Base-by-base conservation (phyloP, 53 echinoderm and acorn worm species). In the Holothuria scabra region DNA sequence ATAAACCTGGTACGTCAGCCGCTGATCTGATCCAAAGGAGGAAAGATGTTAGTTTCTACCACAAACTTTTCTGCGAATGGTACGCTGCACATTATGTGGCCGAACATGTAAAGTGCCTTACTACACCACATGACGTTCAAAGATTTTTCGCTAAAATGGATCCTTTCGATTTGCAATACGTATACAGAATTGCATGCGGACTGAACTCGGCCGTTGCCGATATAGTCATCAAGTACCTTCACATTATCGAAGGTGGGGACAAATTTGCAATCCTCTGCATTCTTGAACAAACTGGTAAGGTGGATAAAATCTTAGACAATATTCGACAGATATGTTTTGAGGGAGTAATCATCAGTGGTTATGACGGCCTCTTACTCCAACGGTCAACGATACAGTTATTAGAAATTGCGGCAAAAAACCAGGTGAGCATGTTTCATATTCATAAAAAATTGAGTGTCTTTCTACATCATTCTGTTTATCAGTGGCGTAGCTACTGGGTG, bases 61-160 rank as follows among this genome's bases (percentile, higher is more conserved):
- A 72, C 37, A 41, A 72, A 46, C n/a, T 72, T 8, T 72, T 72
- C 37, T 44, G 72, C 22, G 72, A 72, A 72, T 72, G 72, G 72
- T 72, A 72, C 16, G 72, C 72, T 25, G 72, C 72, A 18, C 72
- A 72, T 72, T 72, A 44, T 46, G 52, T 52, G 14, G 52, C 18
- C 14, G 14, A 14, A 18, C 18, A 52, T 52, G 16, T 52, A 16
- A 52, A 14, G 14, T 1, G 52, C 18, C 18, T 18, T 52, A n/a
- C n/a, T n/a, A 18, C 1, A 52, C 1, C 52, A 52, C n/a, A 52
- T 1, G 2, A 52, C 0, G 1, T 52, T 52, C 16, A 0, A 44
- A 21, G 0, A 16, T 44, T 44, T 21, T 30, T 46, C 13, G 6
- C 6, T 0, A 41, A 72, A 8, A 3, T 72, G 8, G 72, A 72